Percentiles rank a stretch among this genome's conserved stretches.
These are phyloP conservation scores for Cirrhinus molitorella DNA, from an alignment of 2,797 vertebrate genomes.

Conservation along the genomic window DNA sequence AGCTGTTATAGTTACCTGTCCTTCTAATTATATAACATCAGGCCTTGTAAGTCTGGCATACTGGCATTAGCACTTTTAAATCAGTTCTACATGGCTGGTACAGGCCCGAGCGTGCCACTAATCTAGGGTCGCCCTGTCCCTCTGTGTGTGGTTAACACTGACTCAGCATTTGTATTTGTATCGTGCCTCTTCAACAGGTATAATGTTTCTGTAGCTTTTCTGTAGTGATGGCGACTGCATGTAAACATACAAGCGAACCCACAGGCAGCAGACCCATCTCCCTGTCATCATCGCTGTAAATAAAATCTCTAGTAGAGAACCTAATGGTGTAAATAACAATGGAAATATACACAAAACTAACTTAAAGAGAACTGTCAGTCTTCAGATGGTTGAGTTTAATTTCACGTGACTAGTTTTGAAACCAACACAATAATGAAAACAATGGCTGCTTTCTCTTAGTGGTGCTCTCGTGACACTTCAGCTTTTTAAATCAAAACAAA, in stretches of 20 bases:
- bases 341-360: conserved; percentile 9
- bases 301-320: conserved; percentile 39
- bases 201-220: conserved; percentile 45
- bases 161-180: conserved; percentile 40
- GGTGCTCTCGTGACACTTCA: conserved; percentile 2
- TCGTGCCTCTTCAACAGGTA: conserved; percentile 19
- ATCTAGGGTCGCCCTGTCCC: conserved; percentile 24
- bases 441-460: conserved; percentile 44
- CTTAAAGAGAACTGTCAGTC: neutral
- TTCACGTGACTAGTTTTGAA: neutral
- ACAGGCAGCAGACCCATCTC: conserved; percentile 62
- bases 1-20: conserved; percentile 26
- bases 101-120: conserved; percentile 10
- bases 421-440: conserved; percentile 27
- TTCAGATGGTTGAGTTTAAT: conserved; percentile 3
- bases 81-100: neutral
- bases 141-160: conserved; percentile 66
- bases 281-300: conserved; percentile 66
- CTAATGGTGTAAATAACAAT: conserved; percentile 28
- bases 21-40: neutral
- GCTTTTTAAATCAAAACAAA: conserved; percentile 44
- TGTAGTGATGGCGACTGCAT: conserved; percentile 6
- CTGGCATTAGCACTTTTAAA: neutral
- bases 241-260: conserved; percentile 42
- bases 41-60: neutral